phyloP scores from a whole-genome alignment of 2,888 invertebrate genomes.

The Tipula vernalis region DNA sequence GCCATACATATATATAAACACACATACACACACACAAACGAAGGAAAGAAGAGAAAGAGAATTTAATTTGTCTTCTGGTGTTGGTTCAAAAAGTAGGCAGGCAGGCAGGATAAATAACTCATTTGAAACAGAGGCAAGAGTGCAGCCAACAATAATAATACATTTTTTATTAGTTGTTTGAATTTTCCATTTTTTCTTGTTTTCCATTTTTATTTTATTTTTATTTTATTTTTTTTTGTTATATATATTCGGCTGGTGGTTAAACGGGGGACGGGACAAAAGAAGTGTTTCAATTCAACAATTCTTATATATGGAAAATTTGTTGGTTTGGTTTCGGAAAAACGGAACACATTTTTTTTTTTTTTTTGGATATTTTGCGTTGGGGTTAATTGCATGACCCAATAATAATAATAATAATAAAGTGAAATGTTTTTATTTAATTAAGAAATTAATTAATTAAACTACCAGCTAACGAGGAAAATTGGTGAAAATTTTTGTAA shows the following conservation, averaged over 20 bases:
- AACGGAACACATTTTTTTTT: neutral
- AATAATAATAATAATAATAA: neutral
- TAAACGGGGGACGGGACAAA: neutral
- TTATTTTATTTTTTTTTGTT: neutral
- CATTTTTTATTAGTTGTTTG: slow-evolving; percentile 4
- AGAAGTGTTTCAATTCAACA: neutral
- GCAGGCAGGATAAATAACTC: slow-evolving; percentile 8
- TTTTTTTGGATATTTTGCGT: neutral
- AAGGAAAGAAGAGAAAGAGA: slow-evolving; percentile 5
- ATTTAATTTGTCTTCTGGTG: neutral
- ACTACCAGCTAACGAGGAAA: neutral
- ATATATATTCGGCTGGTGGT: neutral
- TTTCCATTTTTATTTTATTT: neutral
- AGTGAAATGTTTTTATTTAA: neutral
- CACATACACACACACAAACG: neutral
- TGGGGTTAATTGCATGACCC: neutral
- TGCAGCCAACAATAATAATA: slow-evolving; percentile 8
- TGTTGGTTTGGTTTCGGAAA: neutral
- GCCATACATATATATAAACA: neutral
- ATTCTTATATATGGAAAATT: neutral
- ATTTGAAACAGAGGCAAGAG: slow-evolving; percentile 7
- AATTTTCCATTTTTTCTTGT: slow-evolving; percentile 5
- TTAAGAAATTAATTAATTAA: neutral
- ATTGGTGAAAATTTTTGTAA: neutral
- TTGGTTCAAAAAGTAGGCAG: slow-evolving; percentile 5